Evolutionary conservation across 2,888 invertebrate species (phyloP).

Genomic region (Mythimna vitellina): DNA sequence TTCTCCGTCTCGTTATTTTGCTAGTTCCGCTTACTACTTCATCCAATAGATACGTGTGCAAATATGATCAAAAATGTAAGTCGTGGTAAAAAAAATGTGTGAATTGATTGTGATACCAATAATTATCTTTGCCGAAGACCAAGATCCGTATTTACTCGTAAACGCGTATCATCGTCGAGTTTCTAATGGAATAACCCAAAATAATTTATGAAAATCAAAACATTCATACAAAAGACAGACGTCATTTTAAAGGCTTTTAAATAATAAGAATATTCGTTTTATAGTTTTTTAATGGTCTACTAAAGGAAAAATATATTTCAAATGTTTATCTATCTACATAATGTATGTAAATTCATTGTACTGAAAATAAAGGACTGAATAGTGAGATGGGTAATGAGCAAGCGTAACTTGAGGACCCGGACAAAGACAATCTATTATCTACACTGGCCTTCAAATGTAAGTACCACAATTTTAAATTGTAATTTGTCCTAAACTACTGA

Average conservation of each 20-base stretch:
- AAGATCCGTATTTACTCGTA: constrained; percentile 51
- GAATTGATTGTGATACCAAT: constrained; percentile 43
- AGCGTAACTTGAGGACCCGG: too few relatives aligned
- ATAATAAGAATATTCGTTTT: neutral
- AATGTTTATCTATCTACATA: neutral
- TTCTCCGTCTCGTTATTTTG: neutral
- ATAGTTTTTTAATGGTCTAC: neutral
- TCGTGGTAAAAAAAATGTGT: constrained; percentile 36
- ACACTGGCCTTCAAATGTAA: too few relatives aligned
- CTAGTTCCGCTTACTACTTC: neutral
- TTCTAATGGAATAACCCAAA: constrained; percentile 48
- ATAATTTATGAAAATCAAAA: constrained; percentile 23
- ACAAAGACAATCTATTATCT: too few relatives aligned
- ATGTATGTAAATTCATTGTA: neutral
- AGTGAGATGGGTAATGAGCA: neutral
- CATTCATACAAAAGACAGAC: neutral
- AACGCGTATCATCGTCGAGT: constrained; percentile 39
- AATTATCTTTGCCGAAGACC: constrained; percentile 26
- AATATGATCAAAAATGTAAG: constrained; percentile 37
- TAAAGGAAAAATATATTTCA: neutral
- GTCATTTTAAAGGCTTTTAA: constrained; percentile 12
- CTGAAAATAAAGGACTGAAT: neutral
- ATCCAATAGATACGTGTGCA: neutral
- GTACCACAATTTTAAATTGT: too few relatives aligned
- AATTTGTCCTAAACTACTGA: too few relatives aligned